A percentile compares a stretch with the other conserved stretches of the same genome.
phyloP scores from a whole-genome alignment of 2,888 invertebrate genomes.

The Tubulanus polymorphus region DNA sequence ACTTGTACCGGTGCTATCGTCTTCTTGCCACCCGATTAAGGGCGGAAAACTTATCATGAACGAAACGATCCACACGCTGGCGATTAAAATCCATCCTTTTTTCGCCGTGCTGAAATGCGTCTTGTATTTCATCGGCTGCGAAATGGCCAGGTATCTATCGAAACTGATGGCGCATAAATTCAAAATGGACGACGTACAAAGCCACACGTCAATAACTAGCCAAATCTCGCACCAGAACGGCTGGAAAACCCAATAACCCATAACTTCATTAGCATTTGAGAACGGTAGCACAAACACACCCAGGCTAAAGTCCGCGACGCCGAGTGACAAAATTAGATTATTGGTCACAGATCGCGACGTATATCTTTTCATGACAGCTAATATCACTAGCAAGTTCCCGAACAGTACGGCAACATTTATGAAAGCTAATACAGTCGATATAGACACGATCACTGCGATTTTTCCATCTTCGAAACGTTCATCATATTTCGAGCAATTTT shows the following conservation, averaged over 20 bases:
- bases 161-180: constrained; percentile 94
- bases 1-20: background rate
- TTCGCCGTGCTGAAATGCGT: constrained; percentile 79
- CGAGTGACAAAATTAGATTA: constrained; percentile 92
- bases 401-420: constrained; percentile 85
- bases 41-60: constrained; percentile 97
- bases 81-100: constrained; percentile 80
- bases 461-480: too few relatives aligned
- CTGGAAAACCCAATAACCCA: constrained; percentile 82
- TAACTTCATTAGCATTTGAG: constrained; percentile 85
- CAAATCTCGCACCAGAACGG: constrained; percentile 93
- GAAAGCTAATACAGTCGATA: constrained; percentile 46
- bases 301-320: constrained; percentile 92
- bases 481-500: too few relatives aligned
- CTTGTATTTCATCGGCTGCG: constrained; percentile 91
- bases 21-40: constrained; percentile 80
- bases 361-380: constrained; percentile 78
- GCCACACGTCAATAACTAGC: constrained; percentile 97
- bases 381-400: constrained; percentile 89
- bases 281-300: constrained; percentile 93
- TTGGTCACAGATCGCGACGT: constrained; percentile 94
- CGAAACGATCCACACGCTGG: constrained; percentile 90
- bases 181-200: constrained; percentile 96
- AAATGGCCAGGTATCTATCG: constrained; percentile 88
- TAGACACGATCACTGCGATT: too few relatives aligned